Conservation (phyloP, 2,113 vertebrate species). For the Hemicordylus capensis region DNA sequence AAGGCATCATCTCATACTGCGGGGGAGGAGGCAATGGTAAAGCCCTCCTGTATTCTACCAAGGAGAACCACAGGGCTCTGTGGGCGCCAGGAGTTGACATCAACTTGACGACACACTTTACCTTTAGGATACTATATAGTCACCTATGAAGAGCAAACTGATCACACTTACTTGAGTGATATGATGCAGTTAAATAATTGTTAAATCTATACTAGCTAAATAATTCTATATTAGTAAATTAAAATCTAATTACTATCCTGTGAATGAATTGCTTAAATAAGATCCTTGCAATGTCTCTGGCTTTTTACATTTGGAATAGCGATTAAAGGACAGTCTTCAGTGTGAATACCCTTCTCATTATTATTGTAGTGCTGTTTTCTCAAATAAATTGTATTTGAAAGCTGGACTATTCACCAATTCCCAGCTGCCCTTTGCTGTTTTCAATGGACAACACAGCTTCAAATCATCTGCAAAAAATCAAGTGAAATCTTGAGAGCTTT, state of each 20-base stretch:
- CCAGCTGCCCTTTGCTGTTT: constrained; percentile 35
- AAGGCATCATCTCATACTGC: too few species aligned
- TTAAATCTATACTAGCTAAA: neutral
- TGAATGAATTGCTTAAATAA: neutral
- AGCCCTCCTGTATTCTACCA: too few species aligned
- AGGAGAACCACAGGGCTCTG: too few species aligned
- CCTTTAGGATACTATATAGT: too few species aligned
- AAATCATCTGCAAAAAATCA: constrained; percentile 38
- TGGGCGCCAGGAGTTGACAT: too few species aligned
- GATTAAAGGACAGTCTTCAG: neutral
- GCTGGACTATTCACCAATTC: constrained; percentile 24
- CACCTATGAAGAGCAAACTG: neutral
- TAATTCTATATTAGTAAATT: neutral
- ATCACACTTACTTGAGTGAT: neutral
- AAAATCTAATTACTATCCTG: neutral
- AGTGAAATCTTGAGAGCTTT: constrained; percentile 5
- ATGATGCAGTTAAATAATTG: neutral
- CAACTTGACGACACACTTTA: too few species aligned
- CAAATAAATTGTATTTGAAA: constrained; percentile 35
- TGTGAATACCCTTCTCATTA: neutral
- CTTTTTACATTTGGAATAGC: neutral
- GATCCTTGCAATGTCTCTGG: neutral
- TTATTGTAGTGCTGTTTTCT: neutral
- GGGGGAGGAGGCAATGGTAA: too few species aligned
- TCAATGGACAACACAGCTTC: constrained; percentile 23